Conservation (phyloP, 2,113 vertebrate genomes). For the Suricata suricatta region DNA sequence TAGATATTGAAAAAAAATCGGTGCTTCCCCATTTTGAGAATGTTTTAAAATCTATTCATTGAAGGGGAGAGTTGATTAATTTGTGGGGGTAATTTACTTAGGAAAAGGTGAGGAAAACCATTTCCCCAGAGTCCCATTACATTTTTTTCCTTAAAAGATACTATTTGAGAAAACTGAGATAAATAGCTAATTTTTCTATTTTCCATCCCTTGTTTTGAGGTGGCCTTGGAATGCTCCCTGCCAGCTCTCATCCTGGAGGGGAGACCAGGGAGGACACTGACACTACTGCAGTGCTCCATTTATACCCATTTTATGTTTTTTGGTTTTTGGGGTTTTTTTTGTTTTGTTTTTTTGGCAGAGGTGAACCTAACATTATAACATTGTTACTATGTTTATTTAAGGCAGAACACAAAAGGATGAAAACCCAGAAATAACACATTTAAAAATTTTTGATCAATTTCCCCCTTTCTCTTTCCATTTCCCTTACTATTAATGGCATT, state of each 20-base stretch:
- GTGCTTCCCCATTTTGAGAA: conserved; percentile 80
- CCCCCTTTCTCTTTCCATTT: not conserved
- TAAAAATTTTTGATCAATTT: not conserved
- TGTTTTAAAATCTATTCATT: not conserved
- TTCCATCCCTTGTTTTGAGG: not conserved
- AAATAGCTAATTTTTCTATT: not conserved
- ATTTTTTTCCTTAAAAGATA: not conserved
- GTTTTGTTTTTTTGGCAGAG: not conserved
- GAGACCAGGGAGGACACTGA: not conserved
- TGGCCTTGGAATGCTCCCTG: not conserved
- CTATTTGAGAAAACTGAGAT: not conserved
- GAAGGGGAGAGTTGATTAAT: conserved; percentile 6
- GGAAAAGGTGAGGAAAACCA: not conserved
- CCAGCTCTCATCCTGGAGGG: not conserved
- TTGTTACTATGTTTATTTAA: conserved; percentile 16
- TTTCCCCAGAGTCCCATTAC: not conserved
- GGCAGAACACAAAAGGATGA: not conserved
- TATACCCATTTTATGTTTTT: not conserved
- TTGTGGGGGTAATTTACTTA: not conserved
- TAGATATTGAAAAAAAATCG: not conserved
- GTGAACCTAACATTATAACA: not conserved
- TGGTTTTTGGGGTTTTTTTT: not conserved
- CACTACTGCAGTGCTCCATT: rapidly evolving
- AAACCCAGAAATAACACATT: not conserved
- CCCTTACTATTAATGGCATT: not conserved